A percentile compares a stretch with the other conserved stretches of the same genome.
Evolutionary conservation across 2,888 invertebrate species (phyloP).

Genomic region (Drosophila limbata): DNA sequence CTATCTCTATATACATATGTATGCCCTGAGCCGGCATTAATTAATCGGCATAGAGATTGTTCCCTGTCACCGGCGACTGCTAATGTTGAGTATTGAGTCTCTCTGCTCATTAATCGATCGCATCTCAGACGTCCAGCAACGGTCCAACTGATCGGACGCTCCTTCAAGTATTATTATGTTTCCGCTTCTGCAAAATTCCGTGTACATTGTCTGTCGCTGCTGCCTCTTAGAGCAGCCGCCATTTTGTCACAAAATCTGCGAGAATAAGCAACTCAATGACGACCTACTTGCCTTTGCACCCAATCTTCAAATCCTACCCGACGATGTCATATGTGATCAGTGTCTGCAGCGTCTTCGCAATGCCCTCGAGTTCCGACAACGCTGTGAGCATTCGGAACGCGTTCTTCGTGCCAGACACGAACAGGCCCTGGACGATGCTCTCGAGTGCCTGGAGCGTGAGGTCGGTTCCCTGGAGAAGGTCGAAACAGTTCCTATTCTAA

Average conservation of each 20-base stretch:
- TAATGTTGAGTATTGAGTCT: conserved; percentile 6
- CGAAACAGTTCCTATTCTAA: conserved; percentile 16
- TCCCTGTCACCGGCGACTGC: neutral
- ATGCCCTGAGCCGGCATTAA: conserved; percentile 52
- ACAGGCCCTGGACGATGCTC: conserved; percentile 68
- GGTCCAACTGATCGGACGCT: conserved; percentile 58
- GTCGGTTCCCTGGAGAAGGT: conserved; percentile 58
- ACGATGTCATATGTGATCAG: conserved; percentile 73
- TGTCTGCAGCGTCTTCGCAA: conserved; percentile 70
- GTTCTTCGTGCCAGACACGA: conserved; percentile 69
- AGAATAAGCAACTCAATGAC: conserved; percentile 46
- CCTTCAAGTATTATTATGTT: conserved; percentile 57
- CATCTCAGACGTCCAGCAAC: conserved; percentile 63
- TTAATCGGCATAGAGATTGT: neutral
- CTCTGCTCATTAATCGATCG: conserved; percentile 37
- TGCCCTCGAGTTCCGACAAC: conserved; percentile 69
- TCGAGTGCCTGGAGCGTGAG: conserved; percentile 68
- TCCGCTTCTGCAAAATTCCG: conserved; percentile 58
- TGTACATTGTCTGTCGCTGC: conserved; percentile 73
- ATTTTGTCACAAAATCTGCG: conserved; percentile 62
- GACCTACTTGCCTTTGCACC: conserved; percentile 65
- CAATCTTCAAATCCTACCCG: conserved; percentile 55
- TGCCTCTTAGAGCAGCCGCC: conserved; percentile 75
- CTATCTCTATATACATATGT: conserved; percentile 56
- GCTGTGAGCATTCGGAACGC: conserved; percentile 73